These are phyloP conservation scores for Mimachlamys varia DNA, from an alignment of 2,888 invertebrate genomes.

Conservation along the genomic window DNA sequence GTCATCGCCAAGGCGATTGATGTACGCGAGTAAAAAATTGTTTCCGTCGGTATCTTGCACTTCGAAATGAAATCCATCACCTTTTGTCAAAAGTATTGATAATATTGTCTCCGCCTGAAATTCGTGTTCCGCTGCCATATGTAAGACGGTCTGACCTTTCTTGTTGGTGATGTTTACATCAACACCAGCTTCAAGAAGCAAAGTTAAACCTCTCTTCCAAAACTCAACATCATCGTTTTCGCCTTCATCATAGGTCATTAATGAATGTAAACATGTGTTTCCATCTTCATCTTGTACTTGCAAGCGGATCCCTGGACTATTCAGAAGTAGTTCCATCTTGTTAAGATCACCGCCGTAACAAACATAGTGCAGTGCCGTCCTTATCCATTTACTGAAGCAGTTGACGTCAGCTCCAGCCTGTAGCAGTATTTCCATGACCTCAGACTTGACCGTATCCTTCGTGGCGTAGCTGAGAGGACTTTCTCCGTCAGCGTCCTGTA, in stretches of 20 bases:
- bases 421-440: neutral
- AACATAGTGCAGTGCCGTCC: neutral
- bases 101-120: neutral
- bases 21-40: neutral
- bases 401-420: neutral
- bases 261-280: conserved; percentile 20
- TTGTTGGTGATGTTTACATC: neutral
- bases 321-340: neutral
- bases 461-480: neutral
- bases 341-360: neutral
- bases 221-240: neutral
- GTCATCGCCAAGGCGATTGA: neutral
- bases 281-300: neutral
- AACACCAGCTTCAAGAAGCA: neutral
- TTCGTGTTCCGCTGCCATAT: conserved; percentile 4
- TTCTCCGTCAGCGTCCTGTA: neutral
- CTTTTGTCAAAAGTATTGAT: neutral
- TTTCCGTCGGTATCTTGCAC: neutral
- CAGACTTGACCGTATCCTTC: neutral
- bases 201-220: neutral
- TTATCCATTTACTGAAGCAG: neutral
- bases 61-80: neutral
- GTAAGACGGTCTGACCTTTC: neutral
- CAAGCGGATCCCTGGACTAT: neutral
- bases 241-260: conserved; percentile 10